phyloP scores from a whole-genome alignment of 1,140 invertebrate genomes.

The Neotoxoptera formosana region DNA sequence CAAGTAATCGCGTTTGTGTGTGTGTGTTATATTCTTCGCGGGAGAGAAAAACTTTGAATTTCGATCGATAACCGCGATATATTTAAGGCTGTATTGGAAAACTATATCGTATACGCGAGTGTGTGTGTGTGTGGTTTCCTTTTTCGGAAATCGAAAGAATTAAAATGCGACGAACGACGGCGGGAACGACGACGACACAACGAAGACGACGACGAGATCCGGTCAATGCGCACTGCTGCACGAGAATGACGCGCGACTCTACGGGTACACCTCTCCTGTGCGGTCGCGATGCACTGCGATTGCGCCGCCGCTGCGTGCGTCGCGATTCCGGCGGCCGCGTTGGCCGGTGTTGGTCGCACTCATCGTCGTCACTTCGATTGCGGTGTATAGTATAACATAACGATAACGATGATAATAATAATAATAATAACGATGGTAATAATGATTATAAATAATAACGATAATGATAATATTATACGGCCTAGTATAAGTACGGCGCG shows the following conservation, averaged over 20 bases:
- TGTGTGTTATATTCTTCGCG: not conserved
- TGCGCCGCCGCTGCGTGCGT: not conserved
- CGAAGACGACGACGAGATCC: not conserved
- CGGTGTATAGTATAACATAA: no score
- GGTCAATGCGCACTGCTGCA: not conserved
- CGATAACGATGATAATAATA: no score
- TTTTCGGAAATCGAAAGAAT: no score
- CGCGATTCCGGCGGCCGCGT: not conserved
- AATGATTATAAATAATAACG: no score
- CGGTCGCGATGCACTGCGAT: not conserved
- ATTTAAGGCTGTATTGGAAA: not conserved
- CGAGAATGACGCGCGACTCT: not conserved
- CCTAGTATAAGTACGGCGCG: no score
- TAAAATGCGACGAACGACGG: not conserved
- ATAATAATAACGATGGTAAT: no score
- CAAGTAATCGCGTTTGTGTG: not conserved
- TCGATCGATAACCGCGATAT: not conserved
- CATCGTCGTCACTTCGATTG: no score
- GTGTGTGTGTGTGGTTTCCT: not conserved
- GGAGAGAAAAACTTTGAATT: not conserved
- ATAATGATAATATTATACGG: no score
- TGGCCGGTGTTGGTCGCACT: not conserved
- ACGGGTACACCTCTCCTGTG: not conserved
- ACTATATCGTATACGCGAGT: no score
- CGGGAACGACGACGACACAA: not conserved